Evolutionary conservation across 2,797 vertebrate species (phyloP), one percentile per base, ranked within the genome.

Genomic region (Gymnodraco acuticeps): DNA sequence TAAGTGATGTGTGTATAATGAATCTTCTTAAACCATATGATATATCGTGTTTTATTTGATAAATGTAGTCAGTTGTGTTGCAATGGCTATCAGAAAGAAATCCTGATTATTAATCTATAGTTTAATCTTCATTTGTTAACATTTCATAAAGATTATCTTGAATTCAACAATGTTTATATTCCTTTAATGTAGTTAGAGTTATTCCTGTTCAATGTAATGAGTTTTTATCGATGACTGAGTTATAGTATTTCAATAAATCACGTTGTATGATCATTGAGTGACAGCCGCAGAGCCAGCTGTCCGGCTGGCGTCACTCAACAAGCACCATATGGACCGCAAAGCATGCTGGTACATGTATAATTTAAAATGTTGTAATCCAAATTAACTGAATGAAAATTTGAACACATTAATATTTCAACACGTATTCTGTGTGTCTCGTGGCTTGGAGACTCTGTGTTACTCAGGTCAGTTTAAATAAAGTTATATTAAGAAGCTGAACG

Each of bases 341-440:
- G 90, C 82, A 89, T 82, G 70, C 60, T 84, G 88, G 92, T 64
- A 83, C 3, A 86, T 87, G 84, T 47, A 89, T 91, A 93, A 55
- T n/a, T 10, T 2, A 0, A 12, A 1, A 10, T 2, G 3, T 4
- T 16, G 19, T 13, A 17, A 31, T 27, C 0, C 2, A 38, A 41
- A 53, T 8, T 1, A 42, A 10, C 0, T 12, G 3, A 54, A 61
- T 55, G 8, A 23, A 68, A 70, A 56, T 10, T 3, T 1, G 1
- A 11, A n/a, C 2, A 0, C 2, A 16, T 27, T 2, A 0, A 4
- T 4, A 9, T 72, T 48, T 60, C 3, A 3, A 5, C 0, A 1
- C 3, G 1, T 2, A 1, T 10, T 13, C 0, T 0, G 0, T 6
- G 3, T 33, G 0, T 0, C 1, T 33, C 10, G 3, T 58, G 0